phyloP scores from a whole-genome alignment of 1,140 invertebrate species.

The Drosophila ficusphila region DNA sequence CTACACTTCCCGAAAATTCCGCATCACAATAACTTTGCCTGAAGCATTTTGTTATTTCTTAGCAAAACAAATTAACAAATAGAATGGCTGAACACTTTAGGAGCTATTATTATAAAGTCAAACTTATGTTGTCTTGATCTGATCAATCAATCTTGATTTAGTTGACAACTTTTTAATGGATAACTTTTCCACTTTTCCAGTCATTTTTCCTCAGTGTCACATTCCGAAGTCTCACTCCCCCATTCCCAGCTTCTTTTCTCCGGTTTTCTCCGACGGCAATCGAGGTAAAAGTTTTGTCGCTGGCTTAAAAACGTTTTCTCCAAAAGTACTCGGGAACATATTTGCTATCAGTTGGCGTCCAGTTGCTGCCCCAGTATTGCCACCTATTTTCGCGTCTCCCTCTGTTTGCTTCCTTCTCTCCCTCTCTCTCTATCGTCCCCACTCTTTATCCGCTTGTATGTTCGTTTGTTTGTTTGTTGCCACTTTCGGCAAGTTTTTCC shows the following conservation, averaged over 20 bases:
- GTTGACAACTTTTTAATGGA: too few species aligned
- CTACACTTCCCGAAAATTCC: neutral
- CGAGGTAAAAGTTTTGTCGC: conserved; percentile 77
- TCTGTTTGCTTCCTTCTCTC: conserved; percentile 11
- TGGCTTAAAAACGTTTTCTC: conserved; percentile 77
- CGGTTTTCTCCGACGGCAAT: conserved; percentile 24
- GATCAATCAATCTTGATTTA: too few species aligned
- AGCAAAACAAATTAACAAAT: too few species aligned
- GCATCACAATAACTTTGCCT: too few species aligned
- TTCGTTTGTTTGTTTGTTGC: conserved; percentile 62
- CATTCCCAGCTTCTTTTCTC: conserved; percentile 11
- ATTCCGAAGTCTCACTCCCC: conserved; percentile 8
- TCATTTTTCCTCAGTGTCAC: conserved; percentile 10
- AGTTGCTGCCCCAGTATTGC: conserved; percentile 58
- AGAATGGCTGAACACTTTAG: too few species aligned
- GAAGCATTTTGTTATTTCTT: too few species aligned
- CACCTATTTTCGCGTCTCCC: conserved; percentile 1
- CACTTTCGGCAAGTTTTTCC: conserved; percentile 64
- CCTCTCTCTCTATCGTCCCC: conserved; percentile 17
- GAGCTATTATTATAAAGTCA: too few species aligned
- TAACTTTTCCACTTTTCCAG: too few species aligned
- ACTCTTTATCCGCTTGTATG: neutral
- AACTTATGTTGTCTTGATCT: too few species aligned
- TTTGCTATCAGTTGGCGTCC: conserved; percentile 81
- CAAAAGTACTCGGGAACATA: conserved; percentile 79